Conservation (phyloP, 2,113 vertebrate species). For the Forbesichthys papilliferus region DNA sequence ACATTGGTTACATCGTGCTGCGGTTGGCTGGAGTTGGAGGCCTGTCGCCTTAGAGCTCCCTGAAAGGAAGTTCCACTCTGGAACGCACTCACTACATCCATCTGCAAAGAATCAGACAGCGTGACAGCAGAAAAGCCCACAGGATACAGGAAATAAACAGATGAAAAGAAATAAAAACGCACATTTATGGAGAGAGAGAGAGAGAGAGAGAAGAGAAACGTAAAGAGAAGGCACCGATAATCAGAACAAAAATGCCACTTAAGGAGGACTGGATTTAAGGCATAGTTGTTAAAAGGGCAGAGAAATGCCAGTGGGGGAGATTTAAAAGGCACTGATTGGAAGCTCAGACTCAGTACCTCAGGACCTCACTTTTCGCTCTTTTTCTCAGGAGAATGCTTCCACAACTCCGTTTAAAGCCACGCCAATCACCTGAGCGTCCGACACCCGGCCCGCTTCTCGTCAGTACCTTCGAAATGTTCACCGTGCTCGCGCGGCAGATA, state of each 20-base stretch:
- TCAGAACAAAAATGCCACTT: slow-evolving; percentile 49
- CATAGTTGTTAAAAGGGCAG: slow-evolving; percentile 40
- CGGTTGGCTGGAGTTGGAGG: slow-evolving; percentile 99
- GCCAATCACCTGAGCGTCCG: slow-evolving; percentile 24
- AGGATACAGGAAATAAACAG: slow-evolving; percentile 78
- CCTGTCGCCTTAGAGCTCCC: slow-evolving; percentile 99
- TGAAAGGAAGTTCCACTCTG: slow-evolving; percentile 99
- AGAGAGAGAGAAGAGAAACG: neutral
- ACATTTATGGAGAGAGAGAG: slow-evolving; percentile 1
- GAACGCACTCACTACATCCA: slow-evolving; percentile 99
- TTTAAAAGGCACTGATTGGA: slow-evolving; percentile 62
- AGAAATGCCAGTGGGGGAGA: slow-evolving; percentile 13
- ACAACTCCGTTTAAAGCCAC: slow-evolving; percentile 37
- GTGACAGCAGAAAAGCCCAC: slow-evolving; percentile 94
- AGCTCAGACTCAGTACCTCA: slow-evolving; percentile 14
- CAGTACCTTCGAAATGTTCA: slow-evolving; percentile 54
- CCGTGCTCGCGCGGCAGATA: slow-evolving; percentile 30
- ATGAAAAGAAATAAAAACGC: slow-evolving; percentile 9
- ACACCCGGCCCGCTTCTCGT: slow-evolving; percentile 31
- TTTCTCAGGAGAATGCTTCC: slow-evolving; percentile 42
- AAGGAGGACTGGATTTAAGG: slow-evolving; percentile 47
- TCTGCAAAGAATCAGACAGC: slow-evolving; percentile 99
- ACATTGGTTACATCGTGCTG: slow-evolving; percentile 99
- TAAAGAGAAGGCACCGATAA: slow-evolving; percentile 67
- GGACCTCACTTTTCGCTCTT: slow-evolving; percentile 34